phyloP scores from a whole-genome alignment of 2,113 vertebrate species.

The Porphyrio hochstetteri region DNA sequence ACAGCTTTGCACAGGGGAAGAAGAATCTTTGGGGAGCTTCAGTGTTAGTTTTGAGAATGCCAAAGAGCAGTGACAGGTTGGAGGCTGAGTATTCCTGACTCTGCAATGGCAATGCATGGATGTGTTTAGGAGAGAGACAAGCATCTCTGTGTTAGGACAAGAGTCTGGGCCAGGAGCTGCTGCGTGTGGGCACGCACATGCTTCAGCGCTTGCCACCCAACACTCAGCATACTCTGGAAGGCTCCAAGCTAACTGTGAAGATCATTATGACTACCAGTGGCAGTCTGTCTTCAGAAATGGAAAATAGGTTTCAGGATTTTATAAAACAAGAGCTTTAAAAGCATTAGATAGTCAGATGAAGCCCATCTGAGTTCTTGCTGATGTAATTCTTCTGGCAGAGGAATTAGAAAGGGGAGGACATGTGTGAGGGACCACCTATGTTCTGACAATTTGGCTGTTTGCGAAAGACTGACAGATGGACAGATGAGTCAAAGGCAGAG shows the following conservation, averaged over 20 bases:
- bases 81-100: background rate
- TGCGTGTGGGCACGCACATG: accelerated
- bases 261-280: background rate
- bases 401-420: background rate
- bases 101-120: background rate
- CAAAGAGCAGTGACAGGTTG: background rate
- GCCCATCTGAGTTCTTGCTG: background rate
- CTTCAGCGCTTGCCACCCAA: background rate
- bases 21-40: background rate
- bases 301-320: background rate
- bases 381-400: background rate
- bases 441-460: background rate
- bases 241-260: background rate
- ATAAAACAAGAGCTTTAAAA: background rate
- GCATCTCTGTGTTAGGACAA: no score
- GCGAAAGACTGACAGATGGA: background rate
- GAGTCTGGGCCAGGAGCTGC: background rate
- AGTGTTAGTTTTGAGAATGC: background rate
- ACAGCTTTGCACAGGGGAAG: accelerated
- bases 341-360: background rate
- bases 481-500: background rate
- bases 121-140: background rate
- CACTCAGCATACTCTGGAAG: background rate
- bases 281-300: background rate
- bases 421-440: background rate